Base-by-base conservation (phyloP, 1,140 invertebrate genomes). In the Cydia amplana region DNA sequence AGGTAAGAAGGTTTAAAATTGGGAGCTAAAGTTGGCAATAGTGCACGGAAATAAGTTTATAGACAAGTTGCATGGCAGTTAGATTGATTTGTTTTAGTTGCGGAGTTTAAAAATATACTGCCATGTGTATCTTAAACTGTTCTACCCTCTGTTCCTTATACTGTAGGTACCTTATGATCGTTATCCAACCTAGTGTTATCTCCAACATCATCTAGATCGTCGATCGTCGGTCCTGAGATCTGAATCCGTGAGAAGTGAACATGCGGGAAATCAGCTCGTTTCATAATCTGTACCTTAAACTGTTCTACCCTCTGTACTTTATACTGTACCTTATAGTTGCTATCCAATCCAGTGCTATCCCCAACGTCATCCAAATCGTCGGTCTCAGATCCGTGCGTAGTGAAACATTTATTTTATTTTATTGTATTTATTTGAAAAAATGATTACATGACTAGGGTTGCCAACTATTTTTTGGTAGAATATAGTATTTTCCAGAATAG, bases 221-320 rank as follows among this genome's bases (percentile, higher is more conserved):
- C n/a, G n/a, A n/a, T n/a, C n/a, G n/a, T n/a, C n/a, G n/a, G n/a
- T n/a, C n/a, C n/a, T n/a, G n/a, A n/a, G n/a, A n/a, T n/a, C n/a
- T n/a, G n/a, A n/a, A 25, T 25, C 89, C 87, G 16, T 90, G 89
- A 0, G 85, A 81, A 16, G 91, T 86, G 73, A 93, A 90, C 91
- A 93, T 91, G 1, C 87, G 65, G 6, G 87, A 86, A 9, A 96
- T 93, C 14, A 95, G 83, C 72, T 94, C 94, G 64, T 93, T 93
- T 84, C 94, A 96, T 89, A 95, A 95, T 43, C 0, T 9, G 46
- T 49, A 16, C 16, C 16, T 49, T 49, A 49, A 16, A 16, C 16
- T 16, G 3, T 18, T 51, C 65, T 67, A 25, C 51, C 14, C 7
- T 63, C 1, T 25, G 25, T 25, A 1, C 25, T 25, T 25, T 25